Base-by-base conservation (phyloP, 2,888 invertebrate species). In the Drosophila prolongata region DNA sequence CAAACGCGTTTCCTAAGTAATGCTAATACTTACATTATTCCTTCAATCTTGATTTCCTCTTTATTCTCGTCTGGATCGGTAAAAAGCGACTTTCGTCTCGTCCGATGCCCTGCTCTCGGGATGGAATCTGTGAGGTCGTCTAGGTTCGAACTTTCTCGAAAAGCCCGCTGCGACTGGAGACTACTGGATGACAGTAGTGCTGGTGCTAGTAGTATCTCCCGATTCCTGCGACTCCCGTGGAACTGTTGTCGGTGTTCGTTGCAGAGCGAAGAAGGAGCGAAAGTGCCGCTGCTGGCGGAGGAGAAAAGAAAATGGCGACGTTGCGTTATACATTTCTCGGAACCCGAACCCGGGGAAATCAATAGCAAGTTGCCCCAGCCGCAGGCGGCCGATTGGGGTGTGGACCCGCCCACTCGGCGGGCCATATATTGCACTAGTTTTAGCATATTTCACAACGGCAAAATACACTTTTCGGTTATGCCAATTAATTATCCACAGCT, bases 271-370 rank as follows among this genome's bases (percentile, higher is more conserved):
- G 57, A 49, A 47, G 80, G 87, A 89, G 87, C 90, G 79, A 80
- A 78, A 76, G 76, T 82, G 59, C 82, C 85, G 87, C 76, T 87
- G 86, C 87, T 90, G 74, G 90, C 90, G 85, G 88, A 82, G 75
- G 88, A 91, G 80, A 90, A 90, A 90, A 91, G 89, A 90, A 90
- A 91, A 90, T 90, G 91, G 91, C 91, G 90, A 80, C 90, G 74
- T 80, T 88, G 82, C 58, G 77, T 76, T 86, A 86, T 79, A 89
- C 79, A 80, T 86, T 89, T 74, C 79, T 79, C 84, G 50, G 78
- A 59, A 78, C 74, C 30, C 6, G 30, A 75, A 5, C 30, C 30
- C 87, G 85, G 83, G 79, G 90, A 90, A 90, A 91, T 89, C 87
- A 91, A 83, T 79, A 82, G 62, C 62, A 61, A 79, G 74, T 90